These are phyloP conservation scores for Myripristis murdjan DNA, from an alignment of 2,797 vertebrate species.

Conservation along the genomic window DNA sequence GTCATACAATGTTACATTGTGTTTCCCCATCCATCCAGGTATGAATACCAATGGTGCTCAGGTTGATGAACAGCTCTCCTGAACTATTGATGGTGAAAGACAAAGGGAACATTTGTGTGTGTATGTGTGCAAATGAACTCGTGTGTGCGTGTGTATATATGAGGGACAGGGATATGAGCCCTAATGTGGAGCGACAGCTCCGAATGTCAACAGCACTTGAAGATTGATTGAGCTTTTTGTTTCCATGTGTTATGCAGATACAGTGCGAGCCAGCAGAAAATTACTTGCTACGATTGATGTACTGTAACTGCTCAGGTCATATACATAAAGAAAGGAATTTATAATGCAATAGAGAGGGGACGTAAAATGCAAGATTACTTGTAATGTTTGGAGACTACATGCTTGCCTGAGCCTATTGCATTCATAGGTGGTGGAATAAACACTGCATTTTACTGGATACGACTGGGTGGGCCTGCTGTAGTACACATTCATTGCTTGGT, in stretches of 20 bases:
- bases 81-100: constrained; percentile 33
- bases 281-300: constrained; percentile 70
- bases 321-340: constrained; percentile 60
- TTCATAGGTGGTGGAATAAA: constrained; percentile 55
- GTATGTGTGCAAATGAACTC: neutral
- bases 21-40: constrained; percentile 39
- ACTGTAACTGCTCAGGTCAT: constrained; percentile 64
- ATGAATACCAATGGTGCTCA: constrained; percentile 35
- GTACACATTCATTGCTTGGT: constrained; percentile 32
- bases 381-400: constrained; percentile 57
- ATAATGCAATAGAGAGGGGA: constrained; percentile 38
- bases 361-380: constrained; percentile 65
- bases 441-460: constrained; percentile 45
- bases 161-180: constrained; percentile 4
- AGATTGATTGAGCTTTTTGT: constrained; percentile 80
- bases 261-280: constrained; percentile 72
- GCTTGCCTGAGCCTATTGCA: constrained; percentile 45
- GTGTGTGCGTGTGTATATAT: neutral
- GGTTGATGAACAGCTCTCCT: constrained; percentile 27
- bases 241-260: constrained; percentile 70
- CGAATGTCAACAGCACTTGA: constrained; percentile 68
- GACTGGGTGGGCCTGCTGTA: neutral
- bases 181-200: constrained; percentile 55
- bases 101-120: neutral
- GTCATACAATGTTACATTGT: constrained; percentile 25